These are phyloP conservation scores for Pristionchus pacificus DNA, from an alignment of 1,140 invertebrate genomes.

Conservation along the genomic window DNA sequence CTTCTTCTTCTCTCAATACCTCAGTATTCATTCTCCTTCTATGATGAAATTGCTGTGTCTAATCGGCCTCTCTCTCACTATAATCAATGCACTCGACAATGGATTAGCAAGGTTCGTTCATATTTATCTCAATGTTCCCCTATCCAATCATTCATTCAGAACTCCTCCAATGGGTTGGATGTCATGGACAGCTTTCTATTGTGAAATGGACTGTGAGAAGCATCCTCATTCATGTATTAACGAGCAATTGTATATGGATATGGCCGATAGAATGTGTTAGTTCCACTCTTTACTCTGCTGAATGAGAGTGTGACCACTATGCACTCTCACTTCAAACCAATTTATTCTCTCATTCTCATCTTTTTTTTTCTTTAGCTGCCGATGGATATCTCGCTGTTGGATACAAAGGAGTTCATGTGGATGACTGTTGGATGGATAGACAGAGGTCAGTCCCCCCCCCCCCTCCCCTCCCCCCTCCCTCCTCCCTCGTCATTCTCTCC, in stretches of 20 bases:
- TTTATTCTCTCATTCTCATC: not conserved
- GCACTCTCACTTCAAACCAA: no score
- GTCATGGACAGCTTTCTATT: conserved; percentile 85
- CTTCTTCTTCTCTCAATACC: no score
- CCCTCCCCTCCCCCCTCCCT: no score
- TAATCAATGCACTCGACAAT: conserved; percentile 28
- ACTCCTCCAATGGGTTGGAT: conserved; percentile 89
- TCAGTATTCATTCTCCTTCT: no score
- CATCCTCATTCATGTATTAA: conserved; percentile 54
- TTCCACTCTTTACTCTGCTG: conserved; percentile 1
- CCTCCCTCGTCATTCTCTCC: no score
- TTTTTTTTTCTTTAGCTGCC: conserved; percentile 15
- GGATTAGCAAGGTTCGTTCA: conserved; percentile 21
- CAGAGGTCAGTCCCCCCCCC: no score
- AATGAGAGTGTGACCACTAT: no score
- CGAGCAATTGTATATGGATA: conserved; percentile 48
- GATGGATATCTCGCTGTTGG: conserved; percentile 48
- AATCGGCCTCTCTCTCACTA: not conserved
- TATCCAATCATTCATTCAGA: no score
- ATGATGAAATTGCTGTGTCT: conserved; percentile 18
- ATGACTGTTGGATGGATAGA: conserved; percentile 53
- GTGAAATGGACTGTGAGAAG: conserved; percentile 78
- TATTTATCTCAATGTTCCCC: no score
- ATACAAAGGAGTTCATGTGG: conserved; percentile 47
- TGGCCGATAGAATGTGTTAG: conserved; percentile 41